Base-by-base conservation (phyloP, 2,113 vertebrate species). In the Phylloscopus trochilus region DNA sequence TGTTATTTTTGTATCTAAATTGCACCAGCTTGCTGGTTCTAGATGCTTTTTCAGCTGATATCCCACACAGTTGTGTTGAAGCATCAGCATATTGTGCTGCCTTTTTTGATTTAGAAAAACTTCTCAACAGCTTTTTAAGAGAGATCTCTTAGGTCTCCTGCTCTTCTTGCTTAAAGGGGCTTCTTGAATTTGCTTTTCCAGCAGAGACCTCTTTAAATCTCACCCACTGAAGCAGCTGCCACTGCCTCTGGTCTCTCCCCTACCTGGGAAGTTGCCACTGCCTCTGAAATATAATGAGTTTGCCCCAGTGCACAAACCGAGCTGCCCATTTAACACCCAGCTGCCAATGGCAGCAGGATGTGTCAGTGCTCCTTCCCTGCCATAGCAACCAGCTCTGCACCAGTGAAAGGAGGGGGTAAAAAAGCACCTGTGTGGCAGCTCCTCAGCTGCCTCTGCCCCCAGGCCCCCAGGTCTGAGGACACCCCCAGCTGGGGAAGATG, bases 401-500 rank as follows among this genome's bases (percentile, higher is more conserved):
- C 30, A 69, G 41, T 5, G 43, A 9, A 7, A 49, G 39, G 41
- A 58, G 30, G 22, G 59, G 28, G 20, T 44, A 4, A 7, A 28
- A 21, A 7, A 58, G 8, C 1, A 0, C 59, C 80, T 1, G 0
- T 16, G 52, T 17, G 35, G 49, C 55, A 52, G 20, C 33, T 82
- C 20, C 76, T 68, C 28, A 6, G 44, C 73, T 64, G 46, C 59
- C 43, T 66, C 46, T 56, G 43, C 55, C 79, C 22, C 0, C 6
- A 64, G 51, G 43, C 55, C 79, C 22, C 0, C 6, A 64, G 51
- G 10, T 11, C n/a, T 55, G 52, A 3, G 14, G 67, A 7, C 39
- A 43, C 2, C 37, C 44, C 27, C 18, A 20, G 23, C 4, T 39
- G 35, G 0, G 7, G 22, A 0, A 15, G 33, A 1, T 1, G 10